Percentiles rank a stretch among this genome's conserved stretches.
These are phyloP conservation scores for Poecilia picta DNA, from an alignment of 2,797 vertebrate species.

Conservation along the genomic window DNA sequence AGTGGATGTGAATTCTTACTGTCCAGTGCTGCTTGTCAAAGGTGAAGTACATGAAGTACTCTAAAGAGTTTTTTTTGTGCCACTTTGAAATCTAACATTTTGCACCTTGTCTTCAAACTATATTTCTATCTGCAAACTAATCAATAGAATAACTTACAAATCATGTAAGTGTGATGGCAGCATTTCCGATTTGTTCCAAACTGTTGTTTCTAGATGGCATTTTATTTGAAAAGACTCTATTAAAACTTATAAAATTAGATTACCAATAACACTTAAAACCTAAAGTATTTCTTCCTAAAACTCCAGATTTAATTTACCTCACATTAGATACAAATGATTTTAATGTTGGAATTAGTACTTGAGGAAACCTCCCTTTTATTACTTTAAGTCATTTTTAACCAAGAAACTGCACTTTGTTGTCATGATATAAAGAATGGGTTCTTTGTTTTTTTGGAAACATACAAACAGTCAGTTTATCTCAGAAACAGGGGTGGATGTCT, in stretches of 20 bases:
- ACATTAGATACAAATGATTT: neutral
- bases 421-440: neutral
- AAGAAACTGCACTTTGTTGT: neutral
- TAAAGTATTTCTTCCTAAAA: neutral
- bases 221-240: neutral
- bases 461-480: neutral
- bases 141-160: neutral
- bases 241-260: neutral
- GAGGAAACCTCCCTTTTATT: neutral
- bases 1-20: neutral
- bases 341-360: neutral
- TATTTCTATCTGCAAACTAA: neutral
- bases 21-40: neutral
- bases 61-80: neutral
- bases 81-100: neutral
- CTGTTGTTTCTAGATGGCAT: neutral
- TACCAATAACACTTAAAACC: neutral
- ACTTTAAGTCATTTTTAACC: neutral
- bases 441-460: neutral
- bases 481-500: neutral
- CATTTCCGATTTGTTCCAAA: neutral
- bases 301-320: neutral
- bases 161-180: neutral
- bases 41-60: neutral
- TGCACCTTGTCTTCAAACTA: neutral